Evolutionary conservation across 2,888 invertebrate genomes (phyloP).

Genomic region (Zootermopsis nevadensis): DNA sequence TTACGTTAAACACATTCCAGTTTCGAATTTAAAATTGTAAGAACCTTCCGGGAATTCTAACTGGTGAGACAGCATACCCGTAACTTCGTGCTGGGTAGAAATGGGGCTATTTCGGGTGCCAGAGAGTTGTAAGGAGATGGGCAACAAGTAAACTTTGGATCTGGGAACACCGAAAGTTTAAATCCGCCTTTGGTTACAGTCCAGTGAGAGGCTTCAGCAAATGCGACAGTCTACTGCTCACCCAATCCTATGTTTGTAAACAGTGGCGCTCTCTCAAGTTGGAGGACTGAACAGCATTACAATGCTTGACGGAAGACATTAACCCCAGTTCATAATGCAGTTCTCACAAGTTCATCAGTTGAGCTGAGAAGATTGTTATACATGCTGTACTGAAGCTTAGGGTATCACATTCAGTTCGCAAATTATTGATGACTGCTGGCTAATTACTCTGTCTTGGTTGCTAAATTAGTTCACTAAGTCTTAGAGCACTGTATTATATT

Average conservation of each 20-base stretch:
- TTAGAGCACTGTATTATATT: too few species aligned
- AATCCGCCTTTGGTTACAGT: background rate
- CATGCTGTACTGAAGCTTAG: background rate
- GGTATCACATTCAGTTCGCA: background rate
- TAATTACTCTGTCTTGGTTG: too few species aligned
- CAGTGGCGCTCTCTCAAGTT: background rate
- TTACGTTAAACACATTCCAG: too few species aligned
- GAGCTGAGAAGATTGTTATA: background rate
- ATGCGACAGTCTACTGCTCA: background rate
- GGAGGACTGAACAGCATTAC: background rate
- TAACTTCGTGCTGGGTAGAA: background rate
- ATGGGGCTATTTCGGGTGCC: background rate
- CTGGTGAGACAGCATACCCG: background rate
- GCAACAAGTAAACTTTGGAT: background rate
- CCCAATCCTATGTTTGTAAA: slow-evolving; percentile 21
- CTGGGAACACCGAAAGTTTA: background rate
- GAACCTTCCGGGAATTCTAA: too few species aligned
- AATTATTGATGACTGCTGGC: too few species aligned
- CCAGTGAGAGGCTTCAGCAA: background rate
- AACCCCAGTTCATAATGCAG: background rate
- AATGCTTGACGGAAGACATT: background rate
- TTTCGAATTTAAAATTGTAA: too few species aligned
- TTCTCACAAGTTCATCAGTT: background rate
- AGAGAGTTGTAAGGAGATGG: background rate
- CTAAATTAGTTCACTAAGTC: too few species aligned